Conservation (phyloP, 2,113 vertebrate genomes). For the Gymnobelideus leadbeateri region DNA sequence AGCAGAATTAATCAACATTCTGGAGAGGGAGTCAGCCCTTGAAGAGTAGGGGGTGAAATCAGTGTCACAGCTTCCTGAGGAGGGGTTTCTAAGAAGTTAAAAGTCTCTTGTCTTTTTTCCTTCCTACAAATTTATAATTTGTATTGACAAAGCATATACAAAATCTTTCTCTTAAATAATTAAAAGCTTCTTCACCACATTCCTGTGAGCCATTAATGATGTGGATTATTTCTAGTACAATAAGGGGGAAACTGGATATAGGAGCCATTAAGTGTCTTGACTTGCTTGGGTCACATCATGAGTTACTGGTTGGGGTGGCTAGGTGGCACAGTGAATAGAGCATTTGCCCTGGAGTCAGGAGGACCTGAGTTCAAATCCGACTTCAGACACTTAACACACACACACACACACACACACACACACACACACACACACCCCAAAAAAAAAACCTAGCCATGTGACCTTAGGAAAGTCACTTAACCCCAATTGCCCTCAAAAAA, state of each 20-base stretch:
- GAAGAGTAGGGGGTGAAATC: fast-evolving
- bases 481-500: no score
- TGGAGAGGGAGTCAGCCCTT: background rate
- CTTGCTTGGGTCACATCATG: background rate
- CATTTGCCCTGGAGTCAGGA: no score
- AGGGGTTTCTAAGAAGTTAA: background rate
- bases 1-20: background rate
- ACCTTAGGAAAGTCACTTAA: no score
- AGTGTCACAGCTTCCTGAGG: background rate
- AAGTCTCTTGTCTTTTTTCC: background rate
- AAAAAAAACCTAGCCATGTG: no score
- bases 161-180: background rate
- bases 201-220: background rate
- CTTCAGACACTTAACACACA: no score
- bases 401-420: no score
- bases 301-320: background rate
- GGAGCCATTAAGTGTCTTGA: background rate
- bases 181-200: background rate
- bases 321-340: no score
- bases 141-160: background rate
- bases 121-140: slow-evolving; percentile 2
- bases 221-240: slow-evolving; percentile 19
- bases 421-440: no score
- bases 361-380: no score
- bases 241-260: background rate